These are phyloP conservation scores for Silurus glanis DNA, from an alignment of 2,113 vertebrate genomes.

Conservation along the genomic window DNA sequence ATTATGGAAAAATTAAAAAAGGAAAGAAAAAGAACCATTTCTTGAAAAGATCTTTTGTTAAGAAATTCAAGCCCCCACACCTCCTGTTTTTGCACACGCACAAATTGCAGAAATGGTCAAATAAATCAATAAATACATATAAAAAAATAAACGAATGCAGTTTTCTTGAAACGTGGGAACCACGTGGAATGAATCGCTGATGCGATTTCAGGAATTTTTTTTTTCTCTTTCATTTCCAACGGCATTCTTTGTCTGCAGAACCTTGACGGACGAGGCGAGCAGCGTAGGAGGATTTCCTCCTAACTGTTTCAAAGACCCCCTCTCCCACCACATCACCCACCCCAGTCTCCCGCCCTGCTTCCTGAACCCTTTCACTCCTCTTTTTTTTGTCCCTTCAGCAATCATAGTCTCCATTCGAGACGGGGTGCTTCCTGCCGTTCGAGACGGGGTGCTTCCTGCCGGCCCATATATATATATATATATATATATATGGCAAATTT, in stretches of 20 bases:
- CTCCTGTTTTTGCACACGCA: too few species aligned
- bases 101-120: too few species aligned
- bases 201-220: not conserved
- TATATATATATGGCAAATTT: too few species aligned
- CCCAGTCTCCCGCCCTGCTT: not conserved
- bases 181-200: too few species aligned
- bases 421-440: not conserved
- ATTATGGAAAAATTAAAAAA: too few species aligned
- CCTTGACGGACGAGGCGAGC: not conserved
- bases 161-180: too few species aligned
- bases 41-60: too few species aligned
- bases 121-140: too few species aligned
- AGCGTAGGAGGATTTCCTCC: constrained; percentile 22
- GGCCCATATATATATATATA: too few species aligned
- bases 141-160: too few species aligned
- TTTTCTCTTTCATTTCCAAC: not conserved
- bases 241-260: not conserved
- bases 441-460: constrained; percentile 1
- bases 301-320: not conserved
- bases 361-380: not conserved
- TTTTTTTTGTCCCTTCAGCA: not conserved
- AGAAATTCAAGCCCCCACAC: too few species aligned
- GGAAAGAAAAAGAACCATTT: too few species aligned
- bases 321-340: not conserved
- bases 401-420: not conserved